Conservation (phyloP, 2,113 vertebrate genomes). For the Lasiurus borealis region DNA sequence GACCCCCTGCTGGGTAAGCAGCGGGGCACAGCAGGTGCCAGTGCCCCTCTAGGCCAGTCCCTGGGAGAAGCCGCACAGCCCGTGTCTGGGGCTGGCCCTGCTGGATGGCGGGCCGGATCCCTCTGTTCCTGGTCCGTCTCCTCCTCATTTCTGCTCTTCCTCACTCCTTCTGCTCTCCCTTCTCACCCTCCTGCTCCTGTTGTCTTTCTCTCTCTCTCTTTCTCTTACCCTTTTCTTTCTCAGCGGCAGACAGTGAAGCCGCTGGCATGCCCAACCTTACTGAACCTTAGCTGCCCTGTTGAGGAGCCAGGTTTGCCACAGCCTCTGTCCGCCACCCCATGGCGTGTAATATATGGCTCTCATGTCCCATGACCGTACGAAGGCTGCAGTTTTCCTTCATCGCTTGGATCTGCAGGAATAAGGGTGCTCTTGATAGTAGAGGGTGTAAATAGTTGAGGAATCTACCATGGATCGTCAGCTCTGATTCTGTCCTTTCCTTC, state of each 20-base stretch:
- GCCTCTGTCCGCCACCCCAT: background rate
- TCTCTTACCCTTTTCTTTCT: background rate
- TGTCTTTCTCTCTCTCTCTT: background rate
- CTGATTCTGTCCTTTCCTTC: slow-evolving; percentile 18
- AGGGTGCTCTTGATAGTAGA: background rate
- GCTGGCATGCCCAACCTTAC: background rate
- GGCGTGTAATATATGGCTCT: background rate
- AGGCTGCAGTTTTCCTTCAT: background rate
- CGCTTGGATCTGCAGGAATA: background rate
- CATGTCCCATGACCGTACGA: background rate
- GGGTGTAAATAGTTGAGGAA: background rate
- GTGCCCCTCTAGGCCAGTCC: background rate
- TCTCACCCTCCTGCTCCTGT: no score
- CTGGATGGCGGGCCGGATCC: background rate
- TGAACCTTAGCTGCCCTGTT: background rate
- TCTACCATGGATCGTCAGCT: background rate
- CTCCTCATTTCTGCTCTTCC: background rate
- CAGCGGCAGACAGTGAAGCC: background rate
- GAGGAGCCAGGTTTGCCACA: no score
- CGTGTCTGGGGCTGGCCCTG: background rate
- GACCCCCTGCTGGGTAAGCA: background rate
- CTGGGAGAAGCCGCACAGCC: background rate
- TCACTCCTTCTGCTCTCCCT: background rate
- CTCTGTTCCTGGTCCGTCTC: background rate
- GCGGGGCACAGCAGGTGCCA: background rate